Conservation (phyloP, 2,797 vertebrate species). For the Oreochromis mossambicus region DNA sequence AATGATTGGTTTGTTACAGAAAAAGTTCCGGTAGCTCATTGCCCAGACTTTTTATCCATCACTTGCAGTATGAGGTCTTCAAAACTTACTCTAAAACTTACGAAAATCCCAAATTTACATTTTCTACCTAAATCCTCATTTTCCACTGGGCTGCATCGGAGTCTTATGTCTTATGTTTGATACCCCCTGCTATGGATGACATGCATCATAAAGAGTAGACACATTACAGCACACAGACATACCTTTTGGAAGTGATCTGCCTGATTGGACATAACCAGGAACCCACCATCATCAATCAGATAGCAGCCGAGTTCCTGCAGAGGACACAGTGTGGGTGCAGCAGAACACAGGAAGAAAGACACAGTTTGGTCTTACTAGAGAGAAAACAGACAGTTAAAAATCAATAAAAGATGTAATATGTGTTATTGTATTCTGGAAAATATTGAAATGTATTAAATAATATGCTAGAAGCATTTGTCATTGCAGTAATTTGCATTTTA, state of each 20-base stretch:
- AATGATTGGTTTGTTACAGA: not conserved
- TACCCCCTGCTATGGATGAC: not conserved
- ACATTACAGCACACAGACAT: not conserved
- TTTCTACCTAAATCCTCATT: not conserved
- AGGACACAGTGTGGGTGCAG: not conserved
- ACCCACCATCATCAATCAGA: constrained; percentile 95
- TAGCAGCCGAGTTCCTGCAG: constrained; percentile 91
- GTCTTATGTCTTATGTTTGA: not conserved
- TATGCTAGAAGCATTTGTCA: not conserved
- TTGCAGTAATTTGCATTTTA: not conserved
- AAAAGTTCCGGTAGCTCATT: not conserved
- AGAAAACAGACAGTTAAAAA: not conserved
- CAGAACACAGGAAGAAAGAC: not conserved
- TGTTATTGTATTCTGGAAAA: not conserved
- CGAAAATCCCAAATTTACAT: not conserved
- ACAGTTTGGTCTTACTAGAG: not conserved
- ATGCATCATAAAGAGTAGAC: not conserved
- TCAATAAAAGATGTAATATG: not conserved
- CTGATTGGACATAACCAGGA: constrained; percentile 98
- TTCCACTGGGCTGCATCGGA: not conserved
- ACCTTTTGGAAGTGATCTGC: constrained; percentile 97
- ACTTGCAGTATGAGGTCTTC: not conserved
- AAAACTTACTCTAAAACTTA: not conserved
- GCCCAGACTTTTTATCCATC: not conserved
- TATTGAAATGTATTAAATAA: not conserved